Evolutionary conservation across 1,140 invertebrate genomes (phyloP), one percentile per base, ranked within the genome.

Genomic region (Diuraphis noxia): DNA sequence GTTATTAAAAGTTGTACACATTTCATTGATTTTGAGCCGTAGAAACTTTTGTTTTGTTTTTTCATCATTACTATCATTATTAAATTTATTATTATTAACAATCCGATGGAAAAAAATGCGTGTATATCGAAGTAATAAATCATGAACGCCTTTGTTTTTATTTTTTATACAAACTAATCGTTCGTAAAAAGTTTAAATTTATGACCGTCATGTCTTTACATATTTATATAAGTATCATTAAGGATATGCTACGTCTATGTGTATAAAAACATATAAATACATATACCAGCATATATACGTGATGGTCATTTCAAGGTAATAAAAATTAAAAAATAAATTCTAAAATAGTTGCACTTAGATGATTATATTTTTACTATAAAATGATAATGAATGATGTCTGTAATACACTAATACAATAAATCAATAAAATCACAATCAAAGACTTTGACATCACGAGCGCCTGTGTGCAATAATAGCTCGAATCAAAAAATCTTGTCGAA

Each of bases 61-160:
- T 82, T 30, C n/a, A n/a, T n/a, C n/a, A 81, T 81, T 82, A 82
- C 30, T 17, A 82, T 30, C 8, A 82, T 40, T 82, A 82, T 82
- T 82, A 41, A 10, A 38, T 34, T 77, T 79, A 79, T 82, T 82
- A 82, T 82, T 82, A 34, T 82, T 38, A 34, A 46, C 30, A 25
- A 10, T 84, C n/a, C 17, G 19, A 21, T 43, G 82, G 82, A 84
- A 84, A 84, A 40, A 46, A 84, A 46, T 46, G 13, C 30, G 82
- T 43, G 40, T 40, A 84, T 84, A 84, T 43, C 30, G 40, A 21
- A 23, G 41, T 41, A 84, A 84, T 84, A 84, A 84, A 84, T 84
- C 41, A 30, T 34, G 34, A 43, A 84, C 17, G 1, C 38, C 38
- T 40, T 25, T 38, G 25, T 41, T 4, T 38, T 81, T 82, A 41